A percentile compares a stretch with the other conserved stretches of the same genome.
These are phyloP conservation scores for Pyralis farinalis DNA, from an alignment of 2,888 invertebrate species.

Conservation along the genomic window DNA sequence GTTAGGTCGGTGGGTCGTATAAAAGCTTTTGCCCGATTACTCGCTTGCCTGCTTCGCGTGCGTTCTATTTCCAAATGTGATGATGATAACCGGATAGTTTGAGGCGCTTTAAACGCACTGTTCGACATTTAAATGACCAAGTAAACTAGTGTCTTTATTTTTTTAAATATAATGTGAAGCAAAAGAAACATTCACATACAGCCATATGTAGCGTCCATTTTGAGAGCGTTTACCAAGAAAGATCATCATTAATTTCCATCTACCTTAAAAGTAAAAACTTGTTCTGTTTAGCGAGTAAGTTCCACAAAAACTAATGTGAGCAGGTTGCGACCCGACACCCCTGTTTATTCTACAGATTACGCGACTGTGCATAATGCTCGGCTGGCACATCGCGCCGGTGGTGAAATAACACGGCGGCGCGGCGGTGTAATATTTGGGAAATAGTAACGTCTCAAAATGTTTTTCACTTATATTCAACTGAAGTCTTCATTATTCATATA, in stretches of 20 bases:
- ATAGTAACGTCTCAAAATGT: neutral
- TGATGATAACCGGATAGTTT: slow-evolving; percentile 72
- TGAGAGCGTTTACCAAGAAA: slow-evolving; percentile 1
- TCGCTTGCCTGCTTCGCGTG: slow-evolving; percentile 72
- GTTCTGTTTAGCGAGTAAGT: slow-evolving; percentile 7
- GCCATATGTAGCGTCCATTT: neutral
- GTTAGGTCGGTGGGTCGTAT: slow-evolving; percentile 45
- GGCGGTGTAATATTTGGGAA: neutral
- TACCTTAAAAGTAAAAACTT: slow-evolving; percentile 1
- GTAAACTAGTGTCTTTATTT: neutral
- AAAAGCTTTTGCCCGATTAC: slow-evolving; percentile 78
- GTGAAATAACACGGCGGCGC: slow-evolving; percentile 8
- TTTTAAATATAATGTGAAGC: too few relatives aligned
- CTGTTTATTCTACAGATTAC: slow-evolving; percentile 58
- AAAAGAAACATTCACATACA: slow-evolving; percentile 2
- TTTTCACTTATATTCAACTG: slow-evolving; percentile 1
- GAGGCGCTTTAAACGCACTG: slow-evolving; percentile 15
- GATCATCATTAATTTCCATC: slow-evolving; percentile 7
- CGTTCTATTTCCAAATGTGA: slow-evolving; percentile 78
- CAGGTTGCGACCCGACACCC: slow-evolving; percentile 34
- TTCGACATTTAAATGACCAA: slow-evolving; percentile 18
- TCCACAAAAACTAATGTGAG: slow-evolving; percentile 43
- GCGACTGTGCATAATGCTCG: slow-evolving; percentile 34
- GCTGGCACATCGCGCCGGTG: slow-evolving; percentile 20
- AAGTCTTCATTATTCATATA: too few relatives aligned